Conservation (phyloP, 35 echinoderm and acorn worm genomes). For the Acanthaster planci region DNA sequence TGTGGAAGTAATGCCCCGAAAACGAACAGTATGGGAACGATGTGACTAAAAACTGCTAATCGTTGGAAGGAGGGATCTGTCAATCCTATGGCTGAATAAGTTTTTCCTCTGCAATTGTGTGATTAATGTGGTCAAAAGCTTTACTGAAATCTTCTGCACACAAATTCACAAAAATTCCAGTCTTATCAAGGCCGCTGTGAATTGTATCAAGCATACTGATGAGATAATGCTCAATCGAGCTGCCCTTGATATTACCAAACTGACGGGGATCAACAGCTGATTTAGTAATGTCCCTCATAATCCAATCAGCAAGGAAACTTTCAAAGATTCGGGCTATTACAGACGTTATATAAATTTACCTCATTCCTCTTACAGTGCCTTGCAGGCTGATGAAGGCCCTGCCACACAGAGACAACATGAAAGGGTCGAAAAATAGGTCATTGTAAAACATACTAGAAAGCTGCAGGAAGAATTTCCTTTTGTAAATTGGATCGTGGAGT, state of each 20-base stretch:
- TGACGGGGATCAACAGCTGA: slow-evolving; percentile 24
- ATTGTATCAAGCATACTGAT: slow-evolving; percentile 42
- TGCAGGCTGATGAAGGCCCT: too few species aligned
- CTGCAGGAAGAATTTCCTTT: too few species aligned
- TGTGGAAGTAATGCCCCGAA: too few species aligned
- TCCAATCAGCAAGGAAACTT: slow-evolving; percentile 29
- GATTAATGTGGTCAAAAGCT: slow-evolving; percentile 27
- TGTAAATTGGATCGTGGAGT: too few species aligned
- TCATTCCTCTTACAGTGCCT: too few species aligned
- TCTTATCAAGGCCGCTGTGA: not conserved
- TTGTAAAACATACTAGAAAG: too few species aligned
- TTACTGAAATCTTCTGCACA: slow-evolving; percentile 28
- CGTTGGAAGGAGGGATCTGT: not conserved
- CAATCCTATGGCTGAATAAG: not conserved
- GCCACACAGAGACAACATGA: too few species aligned
- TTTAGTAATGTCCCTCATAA: slow-evolving; percentile 4
- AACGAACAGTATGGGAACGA: slow-evolving; percentile 17
- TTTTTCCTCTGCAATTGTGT: slow-evolving; percentile 26
- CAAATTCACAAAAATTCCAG: slow-evolving; percentile 1
- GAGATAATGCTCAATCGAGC: slow-evolving; percentile 40
- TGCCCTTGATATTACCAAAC: slow-evolving; percentile 45
- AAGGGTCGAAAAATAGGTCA: too few species aligned
- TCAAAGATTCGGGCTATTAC: slow-evolving; percentile 1
- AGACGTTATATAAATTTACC: slow-evolving; percentile 30
- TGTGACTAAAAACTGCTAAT: not conserved